These are phyloP conservation scores for Leuciscus idus DNA, from an alignment of 2,113 vertebrate species.

Conservation along the genomic window DNA sequence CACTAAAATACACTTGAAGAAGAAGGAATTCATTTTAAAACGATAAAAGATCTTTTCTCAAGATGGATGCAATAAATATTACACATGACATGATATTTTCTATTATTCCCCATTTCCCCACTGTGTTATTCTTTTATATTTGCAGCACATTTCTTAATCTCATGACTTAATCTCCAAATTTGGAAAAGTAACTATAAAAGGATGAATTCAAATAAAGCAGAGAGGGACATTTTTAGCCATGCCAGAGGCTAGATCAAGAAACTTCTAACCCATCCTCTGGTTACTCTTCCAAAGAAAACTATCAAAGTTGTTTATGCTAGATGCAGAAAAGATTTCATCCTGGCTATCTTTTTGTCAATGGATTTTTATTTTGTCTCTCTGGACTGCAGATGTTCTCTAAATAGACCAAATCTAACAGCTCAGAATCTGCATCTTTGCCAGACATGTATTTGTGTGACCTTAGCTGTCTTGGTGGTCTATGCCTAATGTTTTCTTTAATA, in stretches of 20 bases:
- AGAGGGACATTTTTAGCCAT: constrained; percentile 14
- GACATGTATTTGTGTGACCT: constrained; percentile 10
- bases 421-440: constrained; percentile 19
- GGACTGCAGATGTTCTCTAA: constrained; percentile 6
- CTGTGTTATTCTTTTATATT: constrained; percentile 24
- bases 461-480: constrained; percentile 35
- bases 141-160: not conserved
- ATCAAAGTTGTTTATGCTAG: constrained; percentile 34
- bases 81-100: not conserved
- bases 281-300: constrained; percentile 40
- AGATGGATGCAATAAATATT: constrained; percentile 7
- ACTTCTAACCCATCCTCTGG: constrained; percentile 4
- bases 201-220: constrained; percentile 12
- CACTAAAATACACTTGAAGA: not conserved
- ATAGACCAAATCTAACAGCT: constrained; percentile 32
- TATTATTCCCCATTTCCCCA: constrained; percentile 12
- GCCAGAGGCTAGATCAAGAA: constrained; percentile 24
- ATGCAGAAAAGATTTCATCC: constrained; percentile 24
- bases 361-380: constrained; percentile 19
- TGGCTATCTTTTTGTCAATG: constrained; percentile 10
- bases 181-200: constrained; percentile 19
- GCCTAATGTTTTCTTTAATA: constrained; percentile 28
- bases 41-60: not conserved
- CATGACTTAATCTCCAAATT: constrained; percentile 20
- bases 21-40: not conserved